Conservation (phyloP, 2,888 invertebrate genomes). For the Rhimphoctona megacephalus region DNA sequence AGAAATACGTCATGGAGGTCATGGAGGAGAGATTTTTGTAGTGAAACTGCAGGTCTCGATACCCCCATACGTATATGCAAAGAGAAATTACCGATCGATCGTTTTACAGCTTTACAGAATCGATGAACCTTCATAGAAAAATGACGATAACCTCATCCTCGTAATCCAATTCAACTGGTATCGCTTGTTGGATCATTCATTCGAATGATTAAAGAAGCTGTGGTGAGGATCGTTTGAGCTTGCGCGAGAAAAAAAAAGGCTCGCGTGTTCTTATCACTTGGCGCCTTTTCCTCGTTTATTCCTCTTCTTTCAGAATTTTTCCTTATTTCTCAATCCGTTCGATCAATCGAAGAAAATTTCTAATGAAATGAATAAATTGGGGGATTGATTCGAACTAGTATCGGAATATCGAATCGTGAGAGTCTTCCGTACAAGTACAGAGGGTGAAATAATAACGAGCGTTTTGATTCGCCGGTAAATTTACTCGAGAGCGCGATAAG, state of each 20-base stretch:
- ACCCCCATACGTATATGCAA: neutral
- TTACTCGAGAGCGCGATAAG: slow-evolving; percentile 10
- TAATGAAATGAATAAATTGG: neutral
- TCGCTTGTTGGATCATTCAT: neutral
- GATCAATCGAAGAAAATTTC: neutral
- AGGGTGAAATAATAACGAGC: slow-evolving; percentile 4
- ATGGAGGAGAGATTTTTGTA: slow-evolving; percentile 47
- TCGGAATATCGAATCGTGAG: neutral
- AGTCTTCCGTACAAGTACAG: neutral
- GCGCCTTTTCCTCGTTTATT: neutral
- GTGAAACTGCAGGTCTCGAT: neutral
- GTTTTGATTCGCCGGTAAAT: slow-evolving; percentile 13
- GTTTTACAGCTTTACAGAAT: neutral
- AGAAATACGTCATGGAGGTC: slow-evolving; percentile 39
- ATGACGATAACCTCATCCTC: neutral
- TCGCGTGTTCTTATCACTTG: neutral
- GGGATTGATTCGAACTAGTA: neutral
- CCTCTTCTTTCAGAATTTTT: neutral
- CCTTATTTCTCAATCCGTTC: neutral
- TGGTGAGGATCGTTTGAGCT: neutral
- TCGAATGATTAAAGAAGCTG: neutral
- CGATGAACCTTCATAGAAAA: neutral
- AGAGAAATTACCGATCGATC: neutral
- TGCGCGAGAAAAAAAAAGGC: neutral
- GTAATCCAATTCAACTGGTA: neutral